phyloP scores from a whole-genome alignment of 2,888 invertebrate genomes.

The Abrostola tripartita region DNA sequence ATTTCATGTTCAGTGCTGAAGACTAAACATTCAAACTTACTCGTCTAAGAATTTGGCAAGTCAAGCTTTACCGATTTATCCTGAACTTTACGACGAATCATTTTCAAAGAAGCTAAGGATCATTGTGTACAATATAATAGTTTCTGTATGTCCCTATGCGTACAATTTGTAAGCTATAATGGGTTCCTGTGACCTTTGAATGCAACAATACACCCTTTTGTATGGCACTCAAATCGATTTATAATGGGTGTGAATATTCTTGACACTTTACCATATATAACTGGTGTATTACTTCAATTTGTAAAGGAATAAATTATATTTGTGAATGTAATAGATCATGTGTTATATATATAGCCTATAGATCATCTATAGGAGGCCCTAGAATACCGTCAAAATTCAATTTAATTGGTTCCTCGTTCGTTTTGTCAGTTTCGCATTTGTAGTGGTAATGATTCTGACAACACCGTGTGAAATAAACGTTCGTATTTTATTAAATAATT shows the following conservation, averaged over 20 bases:
- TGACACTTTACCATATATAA: conserved; percentile 61
- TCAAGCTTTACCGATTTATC: conserved; percentile 51
- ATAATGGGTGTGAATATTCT: conserved; percentile 53
- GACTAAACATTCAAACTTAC: conserved; percentile 14
- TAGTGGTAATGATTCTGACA: too few relatives aligned
- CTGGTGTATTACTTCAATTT: conserved; percentile 2
- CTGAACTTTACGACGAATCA: conserved; percentile 39
- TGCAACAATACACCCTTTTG: conserved; percentile 76
- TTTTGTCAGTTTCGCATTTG: too few relatives aligned
- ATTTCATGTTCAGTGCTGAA: too few relatives aligned
- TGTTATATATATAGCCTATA: too few relatives aligned
- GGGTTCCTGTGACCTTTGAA: conserved; percentile 76
- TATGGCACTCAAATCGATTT: conserved; percentile 73
- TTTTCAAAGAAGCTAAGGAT: conserved; percentile 32
- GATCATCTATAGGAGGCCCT: too few relatives aligned
- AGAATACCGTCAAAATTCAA: too few relatives aligned
- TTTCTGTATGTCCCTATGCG: conserved; percentile 65
- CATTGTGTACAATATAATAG: conserved; percentile 65
- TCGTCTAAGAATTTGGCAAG: conserved; percentile 47
- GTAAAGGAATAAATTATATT: neutral
- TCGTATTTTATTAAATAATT: too few relatives aligned
- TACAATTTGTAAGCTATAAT: conserved; percentile 69
- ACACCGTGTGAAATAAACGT: too few relatives aligned
- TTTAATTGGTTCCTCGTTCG: too few relatives aligned
- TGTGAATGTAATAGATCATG: too few relatives aligned